A percentile compares a stretch with the other conserved stretches of the same genome.
Conservation (phyloP, 2,888 invertebrate genomes). For the Chymomyza caudatula region DNA sequence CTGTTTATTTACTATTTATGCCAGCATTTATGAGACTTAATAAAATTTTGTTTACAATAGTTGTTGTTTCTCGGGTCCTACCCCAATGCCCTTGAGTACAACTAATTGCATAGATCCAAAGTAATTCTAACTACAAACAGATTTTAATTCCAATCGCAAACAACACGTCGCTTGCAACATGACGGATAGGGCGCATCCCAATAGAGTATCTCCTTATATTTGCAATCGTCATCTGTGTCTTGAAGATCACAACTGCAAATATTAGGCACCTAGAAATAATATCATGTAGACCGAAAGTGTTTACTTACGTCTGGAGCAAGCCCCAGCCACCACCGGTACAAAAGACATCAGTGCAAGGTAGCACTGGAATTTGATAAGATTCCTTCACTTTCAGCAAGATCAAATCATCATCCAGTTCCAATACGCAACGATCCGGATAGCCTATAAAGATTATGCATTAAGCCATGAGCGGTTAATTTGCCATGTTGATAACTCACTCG, state of each 20-base stretch:
- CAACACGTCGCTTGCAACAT: conserved; percentile 44
- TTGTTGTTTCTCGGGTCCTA: too few relatives aligned
- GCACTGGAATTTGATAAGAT: conserved; percentile 12
- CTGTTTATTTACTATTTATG: neutral
- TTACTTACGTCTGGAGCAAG: conserved; percentile 42
- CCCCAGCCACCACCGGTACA: conserved; percentile 52
- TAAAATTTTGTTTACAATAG: neutral
- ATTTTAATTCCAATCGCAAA: conserved; percentile 30
- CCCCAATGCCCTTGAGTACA: neutral
- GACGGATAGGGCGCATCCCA: conserved; percentile 30
- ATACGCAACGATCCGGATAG: conserved; percentile 46
- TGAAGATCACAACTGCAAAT: conserved; percentile 30
- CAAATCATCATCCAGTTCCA: conserved; percentile 38
- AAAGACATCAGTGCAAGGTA: conserved; percentile 39
- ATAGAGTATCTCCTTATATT: conserved; percentile 18
- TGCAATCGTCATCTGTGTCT: conserved; percentile 31
- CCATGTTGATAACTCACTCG: conserved; percentile 17
- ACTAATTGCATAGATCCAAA: too few relatives aligned
- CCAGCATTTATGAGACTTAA: neutral
- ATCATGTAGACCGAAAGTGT: too few relatives aligned
- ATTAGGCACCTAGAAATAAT: neutral
- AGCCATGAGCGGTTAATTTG: neutral
- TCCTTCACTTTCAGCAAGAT: conserved; percentile 31
- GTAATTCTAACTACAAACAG: neutral
- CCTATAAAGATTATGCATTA: conserved; percentile 15